Evolutionary conservation across 1,140 invertebrate species (phyloP), one percentile per base, ranked within the genome.

Genomic region (Danaus plexippus): DNA sequence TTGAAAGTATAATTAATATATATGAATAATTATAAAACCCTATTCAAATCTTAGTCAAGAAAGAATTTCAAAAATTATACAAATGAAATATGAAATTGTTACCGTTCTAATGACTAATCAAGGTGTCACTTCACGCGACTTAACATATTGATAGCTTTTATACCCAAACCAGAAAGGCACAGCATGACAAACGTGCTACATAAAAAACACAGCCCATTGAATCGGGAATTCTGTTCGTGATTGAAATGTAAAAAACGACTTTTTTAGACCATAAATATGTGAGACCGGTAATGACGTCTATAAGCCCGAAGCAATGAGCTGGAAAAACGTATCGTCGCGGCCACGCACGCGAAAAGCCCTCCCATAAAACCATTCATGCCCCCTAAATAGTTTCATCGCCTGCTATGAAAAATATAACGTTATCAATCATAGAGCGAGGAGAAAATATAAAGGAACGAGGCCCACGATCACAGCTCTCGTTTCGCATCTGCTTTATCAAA

Each of bases 301-400:
- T 84, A 81, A 79, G 71, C 69, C 71, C 57, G 53, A 55, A 67
- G 79, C 75, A 82, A 82, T 85, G 79, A 80, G 73, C 67, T 75
- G 76, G 77, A 74, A 80, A 75, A 82, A 80, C 71, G 71, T 71
- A 73, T 77, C 60, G 76, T 57, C 53, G 48, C 55, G 62, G 55
- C 71, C 61, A 71, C 75, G 74, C 68, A 76, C 69, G 68, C 66
- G 63, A 66, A 65, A 59, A 49, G 48, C 49, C 60, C 56, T 40
- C 60, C 63, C 49, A 64, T 69, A 65, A 60, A 55, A 47, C 59
- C 56, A 61, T 61, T 66, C 64, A 54, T 60, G 43, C 49, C 59
- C 63, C 63, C 64, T 67, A 65, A 71, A 74, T 71, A 80, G 75
- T 76, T 76, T 71, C 63, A 74, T 74, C 63, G 70, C 65, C 52